phyloP scores from a whole-genome alignment of 2,797 vertebrate genomes.

The Huso huso region DNA sequence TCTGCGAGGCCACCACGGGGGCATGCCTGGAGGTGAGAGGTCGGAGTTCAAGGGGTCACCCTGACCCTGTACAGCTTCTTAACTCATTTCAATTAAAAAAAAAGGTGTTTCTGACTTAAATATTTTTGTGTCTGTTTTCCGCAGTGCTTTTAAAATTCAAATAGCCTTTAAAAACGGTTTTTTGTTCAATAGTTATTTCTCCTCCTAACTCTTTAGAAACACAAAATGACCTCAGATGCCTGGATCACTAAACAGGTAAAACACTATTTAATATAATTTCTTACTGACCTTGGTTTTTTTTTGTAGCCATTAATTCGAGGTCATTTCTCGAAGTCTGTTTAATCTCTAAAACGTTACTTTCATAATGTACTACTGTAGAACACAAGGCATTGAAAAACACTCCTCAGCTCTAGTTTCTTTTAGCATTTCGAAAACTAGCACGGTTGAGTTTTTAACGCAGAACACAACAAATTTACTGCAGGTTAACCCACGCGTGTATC shows the following conservation, averaged over 20 bases:
- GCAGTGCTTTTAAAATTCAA: slow-evolving; percentile 31
- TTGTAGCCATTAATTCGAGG: too few relatives aligned
- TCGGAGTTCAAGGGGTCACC: slow-evolving; percentile 25
- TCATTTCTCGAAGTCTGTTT: too few relatives aligned
- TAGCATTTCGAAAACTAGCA: too few relatives aligned
- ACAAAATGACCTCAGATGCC: slow-evolving; percentile 60
- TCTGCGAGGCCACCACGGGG: slow-evolving; percentile 72
- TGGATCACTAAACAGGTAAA: slow-evolving; percentile 45
- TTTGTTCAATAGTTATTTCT: slow-evolving; percentile 27
- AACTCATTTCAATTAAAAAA: neutral
- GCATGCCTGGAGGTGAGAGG: slow-evolving; percentile 66
- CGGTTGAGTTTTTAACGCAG: too few relatives aligned
- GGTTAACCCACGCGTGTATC: neutral
- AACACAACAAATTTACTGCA: neutral
- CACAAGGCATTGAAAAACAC: too few relatives aligned
- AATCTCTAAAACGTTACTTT: too few relatives aligned
- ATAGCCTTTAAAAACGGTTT: slow-evolving; percentile 23
- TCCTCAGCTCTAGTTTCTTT: too few relatives aligned
- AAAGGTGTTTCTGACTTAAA: neutral
- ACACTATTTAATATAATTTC: too few relatives aligned
- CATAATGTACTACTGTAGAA: too few relatives aligned
- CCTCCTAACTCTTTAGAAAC: slow-evolving; percentile 50
- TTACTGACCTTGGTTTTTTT: too few relatives aligned
- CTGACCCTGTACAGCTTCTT: slow-evolving; percentile 23
- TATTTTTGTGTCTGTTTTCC: slow-evolving; percentile 6